A percentile compares a stretch with the other conserved stretches of the same genome.
These are phyloP conservation scores for Apostichopus californicus DNA, from an alignment of 35 echinoderm and acorn worm genomes.

Conservation along the genomic window DNA sequence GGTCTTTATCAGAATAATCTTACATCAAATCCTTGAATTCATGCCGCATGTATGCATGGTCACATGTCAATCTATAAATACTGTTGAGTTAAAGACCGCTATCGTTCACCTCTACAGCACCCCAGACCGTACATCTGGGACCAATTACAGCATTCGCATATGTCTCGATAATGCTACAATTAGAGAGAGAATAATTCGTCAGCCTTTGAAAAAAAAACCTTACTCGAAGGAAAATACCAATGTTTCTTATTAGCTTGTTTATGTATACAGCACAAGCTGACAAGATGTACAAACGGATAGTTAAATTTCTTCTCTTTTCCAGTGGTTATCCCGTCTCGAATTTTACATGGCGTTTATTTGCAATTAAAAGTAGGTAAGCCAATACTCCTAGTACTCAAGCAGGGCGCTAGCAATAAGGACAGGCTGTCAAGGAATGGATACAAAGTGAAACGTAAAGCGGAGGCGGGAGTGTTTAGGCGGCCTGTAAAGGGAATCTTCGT, in stretches of 20 bases:
- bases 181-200: not conserved
- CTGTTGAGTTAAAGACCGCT: not conserved
- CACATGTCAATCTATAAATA: too few relatives aligned
- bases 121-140: not conserved
- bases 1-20: too few relatives aligned
- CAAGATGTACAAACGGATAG: not conserved
- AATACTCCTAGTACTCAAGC: constrained; percentile 23
- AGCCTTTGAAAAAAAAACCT: not conserved
- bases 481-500: constrained; percentile 22
- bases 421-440: constrained; percentile 35
- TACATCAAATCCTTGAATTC: too few relatives aligned
- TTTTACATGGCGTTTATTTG: constrained; percentile 18
- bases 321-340: not conserved
- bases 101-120: not conserved
- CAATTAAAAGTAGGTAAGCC: constrained; percentile 45
- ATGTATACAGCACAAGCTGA: not conserved
- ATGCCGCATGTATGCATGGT: too few relatives aligned
- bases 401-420: constrained; percentile 33
- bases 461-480: not conserved
- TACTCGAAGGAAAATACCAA: not conserved
- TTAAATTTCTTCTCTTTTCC: not conserved
- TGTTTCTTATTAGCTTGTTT: not conserved
- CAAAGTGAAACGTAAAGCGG: constrained; percentile 15
- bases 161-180: not conserved
- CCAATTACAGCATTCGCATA: not conserved